Percentiles rank a stretch among this genome's conserved stretches.
phyloP scores from a whole-genome alignment of 2,797 vertebrate species.

The Hoplostethus atlanticus region DNA sequence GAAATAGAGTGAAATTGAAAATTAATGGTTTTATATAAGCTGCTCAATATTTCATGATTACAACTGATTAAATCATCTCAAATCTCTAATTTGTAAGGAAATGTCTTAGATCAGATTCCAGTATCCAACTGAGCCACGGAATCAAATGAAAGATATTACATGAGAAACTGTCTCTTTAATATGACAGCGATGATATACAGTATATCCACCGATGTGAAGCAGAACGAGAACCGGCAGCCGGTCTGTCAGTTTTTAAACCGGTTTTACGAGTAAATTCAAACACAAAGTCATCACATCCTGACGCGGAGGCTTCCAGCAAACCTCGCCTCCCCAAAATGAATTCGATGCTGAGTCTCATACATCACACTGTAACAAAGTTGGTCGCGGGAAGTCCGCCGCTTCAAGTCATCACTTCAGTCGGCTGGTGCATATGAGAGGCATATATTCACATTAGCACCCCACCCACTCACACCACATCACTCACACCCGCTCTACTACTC shows the following conservation, averaged over 20 bases:
- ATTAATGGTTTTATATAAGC: too few relatives aligned
- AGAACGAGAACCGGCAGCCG: slow-evolving; percentile 12
- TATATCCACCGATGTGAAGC: background rate
- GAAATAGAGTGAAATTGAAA: too few relatives aligned
- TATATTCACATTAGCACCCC: slow-evolving; percentile 77
- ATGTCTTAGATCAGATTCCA: background rate
- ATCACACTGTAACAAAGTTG: slow-evolving; percentile 72
- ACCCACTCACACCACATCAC: slow-evolving; percentile 69
- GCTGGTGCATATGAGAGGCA: slow-evolving; percentile 71
- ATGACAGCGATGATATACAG: background rate
- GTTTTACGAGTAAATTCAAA: slow-evolving; percentile 34
- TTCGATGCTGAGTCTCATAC: slow-evolving; percentile 56
- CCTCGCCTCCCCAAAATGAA: slow-evolving; percentile 53
- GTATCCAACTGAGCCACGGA: background rate
- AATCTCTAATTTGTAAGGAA: too few relatives aligned
- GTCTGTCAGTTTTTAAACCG: slow-evolving; percentile 29
- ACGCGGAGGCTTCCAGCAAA: slow-evolving; percentile 8
- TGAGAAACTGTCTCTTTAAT: background rate
- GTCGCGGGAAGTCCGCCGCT: slow-evolving; percentile 70
- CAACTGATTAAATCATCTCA: too few relatives aligned
- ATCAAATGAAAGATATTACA: background rate
- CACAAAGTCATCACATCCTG: slow-evolving; percentile 38
- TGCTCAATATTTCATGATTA: too few relatives aligned
- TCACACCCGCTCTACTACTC: slow-evolving; percentile 61
- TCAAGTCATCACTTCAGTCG: slow-evolving; percentile 71